Conservation (phyloP, 2,888 invertebrate species). For the Thymelicus acteon region DNA sequence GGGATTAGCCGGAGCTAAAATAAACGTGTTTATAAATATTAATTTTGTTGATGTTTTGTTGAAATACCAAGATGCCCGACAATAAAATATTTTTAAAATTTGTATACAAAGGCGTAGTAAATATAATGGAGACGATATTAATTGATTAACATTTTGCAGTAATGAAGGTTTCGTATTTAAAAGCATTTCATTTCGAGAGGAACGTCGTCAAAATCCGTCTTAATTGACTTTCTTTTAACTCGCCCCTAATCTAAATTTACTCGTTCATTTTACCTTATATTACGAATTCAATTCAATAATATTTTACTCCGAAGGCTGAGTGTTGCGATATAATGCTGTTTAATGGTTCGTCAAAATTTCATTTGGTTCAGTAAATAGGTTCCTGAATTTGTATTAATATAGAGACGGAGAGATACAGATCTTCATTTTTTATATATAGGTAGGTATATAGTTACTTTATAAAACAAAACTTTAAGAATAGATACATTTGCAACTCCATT, state of each 20-base stretch:
- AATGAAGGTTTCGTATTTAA: background rate
- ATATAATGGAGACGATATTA: background rate
- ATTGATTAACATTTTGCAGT: background rate
- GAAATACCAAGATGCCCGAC: too few relatives aligned
- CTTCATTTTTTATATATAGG: background rate
- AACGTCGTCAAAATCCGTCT: too few relatives aligned
- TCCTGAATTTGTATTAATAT: background rate
- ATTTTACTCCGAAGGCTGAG: background rate
- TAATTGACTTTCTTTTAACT: too few relatives aligned
- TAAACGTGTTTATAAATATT: background rate
- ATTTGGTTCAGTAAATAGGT: slow-evolving; percentile 11
- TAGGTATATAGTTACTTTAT: background rate
- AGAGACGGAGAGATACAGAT: background rate
- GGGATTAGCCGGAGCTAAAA: background rate
- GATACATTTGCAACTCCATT: too few relatives aligned
- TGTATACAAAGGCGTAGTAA: too few relatives aligned
- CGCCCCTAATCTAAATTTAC: background rate
- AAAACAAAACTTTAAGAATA: background rate
- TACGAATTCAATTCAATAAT: slow-evolving; percentile 8
- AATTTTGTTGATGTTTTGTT: background rate
- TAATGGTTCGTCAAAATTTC: slow-evolving; percentile 5
- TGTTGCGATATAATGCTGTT: background rate
- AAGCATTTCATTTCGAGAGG: too few relatives aligned
- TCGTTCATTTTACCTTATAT: background rate
- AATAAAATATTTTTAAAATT: too few relatives aligned